Evolutionary conservation across 2,888 invertebrate species (phyloP).

Genomic region (Aelia acuminata): DNA sequence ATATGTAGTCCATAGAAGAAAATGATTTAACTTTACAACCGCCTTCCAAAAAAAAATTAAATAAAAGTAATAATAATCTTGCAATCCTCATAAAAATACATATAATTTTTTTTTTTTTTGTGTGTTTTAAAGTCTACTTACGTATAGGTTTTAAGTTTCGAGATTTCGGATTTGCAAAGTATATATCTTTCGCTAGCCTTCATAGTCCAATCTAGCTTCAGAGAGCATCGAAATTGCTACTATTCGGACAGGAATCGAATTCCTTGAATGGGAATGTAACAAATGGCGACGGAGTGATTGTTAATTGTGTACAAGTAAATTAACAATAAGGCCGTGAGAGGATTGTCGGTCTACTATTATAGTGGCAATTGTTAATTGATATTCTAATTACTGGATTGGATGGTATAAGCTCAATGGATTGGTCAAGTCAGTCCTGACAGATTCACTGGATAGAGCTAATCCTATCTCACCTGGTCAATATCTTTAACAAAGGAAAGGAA

Average conservation of each 20-base stretch:
- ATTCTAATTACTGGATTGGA: constrained; percentile 55
- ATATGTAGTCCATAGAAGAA: too few species aligned
- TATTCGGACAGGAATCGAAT: not conserved
- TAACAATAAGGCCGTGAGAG: constrained; percentile 39
- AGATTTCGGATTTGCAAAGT: too few species aligned
- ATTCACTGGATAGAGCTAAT: not conserved
- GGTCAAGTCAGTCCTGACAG: constrained; percentile 7
- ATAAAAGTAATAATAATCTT: too few species aligned
- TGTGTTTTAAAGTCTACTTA: too few species aligned
- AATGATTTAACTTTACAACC: too few species aligned
- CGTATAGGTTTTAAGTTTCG: too few species aligned
- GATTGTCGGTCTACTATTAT: constrained; percentile 44
- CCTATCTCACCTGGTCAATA: constrained; percentile 7
- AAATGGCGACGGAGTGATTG: constrained; percentile 3
- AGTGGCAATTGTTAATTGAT: constrained; percentile 57
- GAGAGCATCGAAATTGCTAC: too few species aligned
- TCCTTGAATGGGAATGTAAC: not conserved
- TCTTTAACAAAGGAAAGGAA: not conserved
- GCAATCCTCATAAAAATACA: too few species aligned
- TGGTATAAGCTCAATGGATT: constrained; percentile 14
- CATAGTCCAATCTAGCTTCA: too few species aligned
- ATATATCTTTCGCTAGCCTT: too few species aligned
- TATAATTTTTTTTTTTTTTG: too few species aligned
- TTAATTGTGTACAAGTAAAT: constrained; percentile 29
- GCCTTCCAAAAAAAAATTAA: too few species aligned